Conservation (phyloP, 2,888 invertebrate species). For the Automeris io region DNA sequence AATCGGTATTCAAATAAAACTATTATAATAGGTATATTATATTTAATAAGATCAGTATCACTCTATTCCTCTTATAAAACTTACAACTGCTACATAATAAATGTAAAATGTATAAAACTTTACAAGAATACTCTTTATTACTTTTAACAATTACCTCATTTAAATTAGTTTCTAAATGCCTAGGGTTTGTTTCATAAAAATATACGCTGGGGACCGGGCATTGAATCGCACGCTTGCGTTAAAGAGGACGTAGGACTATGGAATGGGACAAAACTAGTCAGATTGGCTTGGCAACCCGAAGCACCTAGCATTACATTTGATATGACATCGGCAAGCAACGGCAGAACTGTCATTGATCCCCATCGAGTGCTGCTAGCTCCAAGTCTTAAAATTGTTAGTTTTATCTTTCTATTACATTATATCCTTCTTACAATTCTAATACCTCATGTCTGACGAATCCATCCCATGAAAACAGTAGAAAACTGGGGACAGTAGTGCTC, state of each 20-base stretch:
- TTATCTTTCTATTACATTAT: background rate
- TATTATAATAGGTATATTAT: too few species aligned
- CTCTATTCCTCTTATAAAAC: too few species aligned
- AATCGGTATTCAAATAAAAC: too few species aligned
- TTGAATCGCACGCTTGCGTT: conserved; percentile 53
- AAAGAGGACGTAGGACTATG: conserved; percentile 76
- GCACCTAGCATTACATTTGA: conserved; percentile 39
- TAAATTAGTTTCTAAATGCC: background rate
- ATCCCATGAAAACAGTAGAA: too few species aligned
- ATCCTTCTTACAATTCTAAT: too few species aligned
- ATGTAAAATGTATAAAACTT: too few species aligned
- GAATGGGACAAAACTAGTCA: conserved; percentile 59
- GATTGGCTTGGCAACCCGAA: conserved; percentile 55
- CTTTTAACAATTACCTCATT: background rate
- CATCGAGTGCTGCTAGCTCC: conserved; percentile 32
- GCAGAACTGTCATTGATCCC: conserved; percentile 27
- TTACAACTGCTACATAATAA: too few species aligned
- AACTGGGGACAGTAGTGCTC: too few species aligned
- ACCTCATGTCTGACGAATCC: too few species aligned
- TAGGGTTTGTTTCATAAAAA: conserved; percentile 73
- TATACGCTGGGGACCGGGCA: conserved; percentile 75
- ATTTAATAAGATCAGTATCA: too few species aligned
- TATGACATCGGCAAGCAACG: conserved; percentile 23
- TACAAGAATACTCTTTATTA: too few species aligned
- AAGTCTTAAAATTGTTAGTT: conserved; percentile 5